A percentile compares a stretch with the other conserved stretches of the same genome.
Evolutionary conservation across 2,888 invertebrate species (phyloP).

Genomic region (Arrhopalites spinosus): DNA sequence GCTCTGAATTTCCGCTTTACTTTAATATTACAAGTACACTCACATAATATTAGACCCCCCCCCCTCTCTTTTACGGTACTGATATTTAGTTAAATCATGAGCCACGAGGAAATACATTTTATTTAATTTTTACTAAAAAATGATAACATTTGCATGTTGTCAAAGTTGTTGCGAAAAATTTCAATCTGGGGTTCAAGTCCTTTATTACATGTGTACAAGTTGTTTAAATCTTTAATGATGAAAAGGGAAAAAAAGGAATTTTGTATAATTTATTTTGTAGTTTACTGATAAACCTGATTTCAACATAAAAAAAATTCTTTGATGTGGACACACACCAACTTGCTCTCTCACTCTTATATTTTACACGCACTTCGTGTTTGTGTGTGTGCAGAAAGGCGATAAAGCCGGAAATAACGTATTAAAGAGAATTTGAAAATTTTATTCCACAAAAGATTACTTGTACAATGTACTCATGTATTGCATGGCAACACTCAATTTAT

Average conservation of each 20-base stretch:
- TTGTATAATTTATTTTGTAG: neutral
- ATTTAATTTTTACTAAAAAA: too few relatives aligned
- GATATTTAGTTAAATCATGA: too few relatives aligned
- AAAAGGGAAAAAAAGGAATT: neutral
- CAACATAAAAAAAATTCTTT: neutral
- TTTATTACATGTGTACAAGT: too few relatives aligned
- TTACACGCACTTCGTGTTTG: too few relatives aligned
- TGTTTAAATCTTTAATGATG: neutral
- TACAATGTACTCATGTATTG: too few relatives aligned
- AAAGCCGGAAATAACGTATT: neutral
- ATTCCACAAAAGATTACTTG: neutral
- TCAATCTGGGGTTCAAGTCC: too few relatives aligned
- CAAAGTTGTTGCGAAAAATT: too few relatives aligned
- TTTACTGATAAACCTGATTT: slow-evolving; percentile 1
- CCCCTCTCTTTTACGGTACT: too few relatives aligned
- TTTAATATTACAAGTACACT: too few relatives aligned
- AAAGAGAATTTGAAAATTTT: neutral
- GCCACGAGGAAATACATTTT: too few relatives aligned
- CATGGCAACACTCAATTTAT: slow-evolving; percentile 1
- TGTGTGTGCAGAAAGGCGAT: neutral
- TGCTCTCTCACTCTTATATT: neutral
- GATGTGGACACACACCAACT: neutral
- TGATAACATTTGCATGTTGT: neutral
- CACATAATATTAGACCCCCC: too few relatives aligned
- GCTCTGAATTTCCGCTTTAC: too few relatives aligned